Evolutionary conservation across 2,113 vertebrate species (phyloP).

Genomic region (human (Homo sapiens)): DNA sequence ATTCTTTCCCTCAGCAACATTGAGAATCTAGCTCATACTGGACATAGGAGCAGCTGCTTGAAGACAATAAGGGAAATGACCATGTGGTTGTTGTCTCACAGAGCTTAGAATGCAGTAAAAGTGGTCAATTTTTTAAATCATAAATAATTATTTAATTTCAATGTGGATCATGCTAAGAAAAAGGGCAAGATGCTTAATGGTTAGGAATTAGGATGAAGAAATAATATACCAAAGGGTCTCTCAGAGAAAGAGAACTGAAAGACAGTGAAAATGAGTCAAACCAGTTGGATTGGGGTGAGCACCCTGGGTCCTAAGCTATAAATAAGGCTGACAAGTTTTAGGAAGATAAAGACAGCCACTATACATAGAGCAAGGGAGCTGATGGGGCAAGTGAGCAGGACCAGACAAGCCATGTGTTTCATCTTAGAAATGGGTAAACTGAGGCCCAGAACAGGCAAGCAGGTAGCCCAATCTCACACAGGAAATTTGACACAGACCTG

Average conservation of each 20-base stretch:
- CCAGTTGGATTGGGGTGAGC: background rate
- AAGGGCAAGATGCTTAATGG: background rate
- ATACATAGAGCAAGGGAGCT: background rate
- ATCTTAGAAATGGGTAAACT: background rate
- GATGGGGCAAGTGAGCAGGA: background rate
- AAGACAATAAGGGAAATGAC: background rate
- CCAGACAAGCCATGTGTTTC: background rate
- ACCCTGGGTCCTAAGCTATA: background rate
- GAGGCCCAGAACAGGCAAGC: background rate
- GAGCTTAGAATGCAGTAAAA: background rate
- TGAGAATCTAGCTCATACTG: background rate
- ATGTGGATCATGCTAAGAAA: background rate
- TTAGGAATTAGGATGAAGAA: background rate
- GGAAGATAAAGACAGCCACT: background rate
- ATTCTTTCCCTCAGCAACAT: background rate
- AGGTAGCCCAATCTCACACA: background rate
- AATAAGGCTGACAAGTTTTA: background rate
- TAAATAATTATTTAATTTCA: background rate
- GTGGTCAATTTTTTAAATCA: background rate
- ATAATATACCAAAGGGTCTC: background rate
- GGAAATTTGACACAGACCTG: background rate
- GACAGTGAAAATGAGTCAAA: background rate
- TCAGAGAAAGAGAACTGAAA: background rate
- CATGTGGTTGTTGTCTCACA: background rate
- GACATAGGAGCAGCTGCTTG: fast-evolving